Evolutionary conservation across 2,797 vertebrate genomes (phyloP), one percentile per base, ranked within the genome.

Genomic region (Percopsis omiscomaycus): DNA sequence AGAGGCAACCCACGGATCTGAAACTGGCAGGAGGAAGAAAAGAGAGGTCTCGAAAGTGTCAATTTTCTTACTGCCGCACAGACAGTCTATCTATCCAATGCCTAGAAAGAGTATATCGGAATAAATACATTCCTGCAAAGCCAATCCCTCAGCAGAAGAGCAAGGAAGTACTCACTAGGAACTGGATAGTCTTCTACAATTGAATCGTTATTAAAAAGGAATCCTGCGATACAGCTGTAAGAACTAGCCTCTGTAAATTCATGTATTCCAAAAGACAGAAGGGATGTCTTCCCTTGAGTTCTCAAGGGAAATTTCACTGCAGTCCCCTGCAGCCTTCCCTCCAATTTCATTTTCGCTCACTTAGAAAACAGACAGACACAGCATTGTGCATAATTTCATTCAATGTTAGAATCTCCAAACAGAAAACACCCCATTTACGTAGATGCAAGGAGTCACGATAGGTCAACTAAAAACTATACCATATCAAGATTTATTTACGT

Each of bases 401-500:
- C 37, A 42, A 55, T 63, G 56, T 64, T 16, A 58, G 50, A 77
- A 64, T 67, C 15, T 16, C 42, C n/a, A 58, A 14, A 65, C 47
- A 60, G 74, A 77, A 69, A 61, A 68, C 72, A 63, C 49, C 60
- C 46, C 9, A 52, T 50, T 70, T 61, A 46, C 57, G 68, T 55
- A 5, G 32, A 64, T 67, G 77, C 71, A 72, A 70, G 56, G 44
- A 48, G 72, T 46, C 61, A 42, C 56, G 69, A 78, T 50, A 64
- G 71, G 54, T 80, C 73, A 13, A 53, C 76, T 27, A 75, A 46
- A 46, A 72, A 51, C 75, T 46, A 66, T 42, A 6, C 79, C 83
- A 79, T 16, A 86, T 84, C 69, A 68, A 29, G 69, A 80, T 80
- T 79, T 62, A 85, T 86, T 81, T 84, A 73, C 56, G 56, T 61